Conservation (phyloP, 2,888 invertebrate genomes). For the Volucella zonaria region DNA sequence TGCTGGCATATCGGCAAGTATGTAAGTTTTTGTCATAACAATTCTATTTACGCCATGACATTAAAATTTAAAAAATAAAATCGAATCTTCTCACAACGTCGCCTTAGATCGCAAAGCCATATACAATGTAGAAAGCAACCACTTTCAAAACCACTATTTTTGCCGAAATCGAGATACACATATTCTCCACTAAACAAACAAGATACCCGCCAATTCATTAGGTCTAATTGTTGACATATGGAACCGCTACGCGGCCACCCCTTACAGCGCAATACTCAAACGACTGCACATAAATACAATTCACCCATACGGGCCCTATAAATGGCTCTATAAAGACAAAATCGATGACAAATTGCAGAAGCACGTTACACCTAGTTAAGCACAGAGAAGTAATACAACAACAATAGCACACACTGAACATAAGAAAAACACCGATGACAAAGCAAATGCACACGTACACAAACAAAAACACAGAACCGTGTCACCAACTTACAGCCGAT, state of each 20-base stretch:
- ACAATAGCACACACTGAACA: constrained; percentile 21
- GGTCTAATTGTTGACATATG: constrained; percentile 70
- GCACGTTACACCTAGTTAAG: constrained; percentile 83
- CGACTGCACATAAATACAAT: constrained; percentile 33
- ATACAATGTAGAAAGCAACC: too few relatives aligned
- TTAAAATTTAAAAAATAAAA: too few relatives aligned
- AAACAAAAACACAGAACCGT: constrained; percentile 26
- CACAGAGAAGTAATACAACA: constrained; percentile 69
- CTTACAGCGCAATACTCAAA: constrained; percentile 28
- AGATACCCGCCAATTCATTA: constrained; percentile 60
- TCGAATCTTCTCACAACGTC: too few relatives aligned
- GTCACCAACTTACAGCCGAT: constrained; percentile 59
- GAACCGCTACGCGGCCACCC: constrained; percentile 66
- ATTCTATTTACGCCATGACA: too few relatives aligned
- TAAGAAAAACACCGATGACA: constrained; percentile 40
- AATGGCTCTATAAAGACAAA: constrained; percentile 76
- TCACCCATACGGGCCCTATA: constrained; percentile 52
- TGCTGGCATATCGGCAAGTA: too few relatives aligned
- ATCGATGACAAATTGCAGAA: constrained; percentile 83
- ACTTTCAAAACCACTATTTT: too few relatives aligned
- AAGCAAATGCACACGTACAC: constrained; percentile 36
- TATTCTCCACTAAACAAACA: too few relatives aligned
- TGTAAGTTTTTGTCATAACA: too few relatives aligned
- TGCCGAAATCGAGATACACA: too few relatives aligned
- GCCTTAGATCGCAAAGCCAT: too few relatives aligned